A percentile compares a stretch with the other conserved stretches of the same genome.
Evolutionary conservation across 35 echinoderm and acorn worm species (phyloP).

Genomic region (Apostichopus californicus): DNA sequence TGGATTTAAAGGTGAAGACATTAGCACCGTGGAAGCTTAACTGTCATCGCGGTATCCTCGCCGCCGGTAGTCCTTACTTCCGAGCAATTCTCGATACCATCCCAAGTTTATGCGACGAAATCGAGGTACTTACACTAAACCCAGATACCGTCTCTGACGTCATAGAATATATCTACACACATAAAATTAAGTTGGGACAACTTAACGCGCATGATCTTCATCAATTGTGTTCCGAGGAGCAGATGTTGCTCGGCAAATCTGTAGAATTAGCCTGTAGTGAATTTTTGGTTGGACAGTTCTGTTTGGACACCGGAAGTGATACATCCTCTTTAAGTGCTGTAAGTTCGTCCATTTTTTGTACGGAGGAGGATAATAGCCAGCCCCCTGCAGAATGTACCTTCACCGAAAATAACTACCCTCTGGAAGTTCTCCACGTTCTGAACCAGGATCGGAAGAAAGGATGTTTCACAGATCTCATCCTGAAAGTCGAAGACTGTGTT

Average conservation of each 20-base stretch:
- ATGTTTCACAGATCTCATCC: constrained; percentile 74
- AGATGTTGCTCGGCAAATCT: constrained; percentile 72
- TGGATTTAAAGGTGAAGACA: constrained; percentile 64
- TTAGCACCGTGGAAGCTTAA: constrained; percentile 25
- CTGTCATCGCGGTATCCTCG: constrained; percentile 79
- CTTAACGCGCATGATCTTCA: constrained; percentile 84
- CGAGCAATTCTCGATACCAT: constrained; percentile 43
- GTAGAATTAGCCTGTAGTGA: constrained; percentile 85
- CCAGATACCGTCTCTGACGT: constrained; percentile 66
- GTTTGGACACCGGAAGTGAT: constrained; percentile 69
- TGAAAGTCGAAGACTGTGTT: constrained; percentile 65
- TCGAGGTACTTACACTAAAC: constrained; percentile 61
- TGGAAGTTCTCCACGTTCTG: constrained; percentile 65
- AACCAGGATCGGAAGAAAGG: constrained; percentile 76
- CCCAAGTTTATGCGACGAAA: constrained; percentile 17
- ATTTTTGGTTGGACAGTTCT: constrained; percentile 82
- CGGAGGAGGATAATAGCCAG: constrained; percentile 54
- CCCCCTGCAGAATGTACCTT: constrained; percentile 62
- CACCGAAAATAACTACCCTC: constrained; percentile 81
- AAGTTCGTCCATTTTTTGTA: constrained; percentile 67
- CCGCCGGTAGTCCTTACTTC: constrained; percentile 88
- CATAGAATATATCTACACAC: constrained; percentile 81
- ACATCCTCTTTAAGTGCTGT: constrained; percentile 72
- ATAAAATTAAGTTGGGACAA: constrained; percentile 58
- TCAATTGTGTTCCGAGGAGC: constrained; percentile 57